Base-by-base conservation (phyloP, 2,797 vertebrate species). In the Threskiornis aethiopicus region DNA sequence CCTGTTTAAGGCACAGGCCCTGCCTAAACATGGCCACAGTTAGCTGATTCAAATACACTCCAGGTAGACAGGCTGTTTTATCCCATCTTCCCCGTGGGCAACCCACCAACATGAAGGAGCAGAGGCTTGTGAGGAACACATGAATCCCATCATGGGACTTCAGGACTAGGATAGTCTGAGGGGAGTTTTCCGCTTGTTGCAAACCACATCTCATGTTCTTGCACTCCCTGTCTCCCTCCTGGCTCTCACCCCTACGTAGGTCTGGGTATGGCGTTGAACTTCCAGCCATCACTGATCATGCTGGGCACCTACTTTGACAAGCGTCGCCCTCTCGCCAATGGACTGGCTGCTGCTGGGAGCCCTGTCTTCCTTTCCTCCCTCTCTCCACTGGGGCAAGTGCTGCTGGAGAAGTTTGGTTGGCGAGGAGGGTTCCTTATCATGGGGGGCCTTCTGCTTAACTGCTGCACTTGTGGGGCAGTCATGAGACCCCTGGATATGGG, bases 261-360 rank as follows among this genome's bases (percentile, higher is more conserved):
- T 92, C 97, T 98, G 91, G 98, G 98, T 42, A 97, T 98, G 97
- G 98, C 98, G 1, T 42, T 98, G 94, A 98, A 98, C 97, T 98
- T 99, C 96, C 98, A 98, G 92, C 98, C 98, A 31, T 98, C 98
- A 10, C 97, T 98, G 95, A 98, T 99, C 94, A 98, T 98, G 98
- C 92, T 98, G 95, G 98, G 98, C 67, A 97, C 97, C 81, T 98
- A 98, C 96, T 99, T 98, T 19, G 98, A 98, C 93, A 98, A 98
- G 84, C 98, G 98, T 64, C 98, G 98, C 72, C 98, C 98, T 33
- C 96, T 99, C 46, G 98, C 98, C 84, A 98, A 98, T 22, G 98
- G 98, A 86, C 96, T 99, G 90, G 98, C 98, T 42, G 98, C 98
- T 6, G 98, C 98, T 10, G 98, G 98, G 85, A 99, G 98, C 94